Conservation (phyloP, 2,113 vertebrate genomes). For the Epinephelus moara region DNA sequence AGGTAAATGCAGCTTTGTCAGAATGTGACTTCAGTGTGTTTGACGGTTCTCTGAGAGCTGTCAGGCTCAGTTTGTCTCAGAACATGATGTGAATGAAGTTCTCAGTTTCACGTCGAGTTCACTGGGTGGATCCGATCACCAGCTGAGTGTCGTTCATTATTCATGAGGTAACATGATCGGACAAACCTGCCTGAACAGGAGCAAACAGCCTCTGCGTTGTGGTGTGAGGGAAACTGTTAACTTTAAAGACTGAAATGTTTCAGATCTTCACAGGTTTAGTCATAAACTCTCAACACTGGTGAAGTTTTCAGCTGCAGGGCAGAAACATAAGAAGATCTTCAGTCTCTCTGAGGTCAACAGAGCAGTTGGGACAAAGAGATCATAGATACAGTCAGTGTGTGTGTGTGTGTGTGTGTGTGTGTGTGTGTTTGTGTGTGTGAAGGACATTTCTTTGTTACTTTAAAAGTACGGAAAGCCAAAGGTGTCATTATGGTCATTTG, state of each 20-base stretch:
- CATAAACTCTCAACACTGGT: too few relatives aligned
- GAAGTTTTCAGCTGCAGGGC: not conserved
- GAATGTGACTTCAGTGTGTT: not conserved
- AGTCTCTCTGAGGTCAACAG: not conserved
- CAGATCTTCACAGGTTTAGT: not conserved
- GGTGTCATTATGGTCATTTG: not conserved
- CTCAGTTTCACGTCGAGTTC: constrained; percentile 45
- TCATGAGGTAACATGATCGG: constrained; percentile 75
- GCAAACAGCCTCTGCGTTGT: constrained; percentile 29
- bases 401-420: not conserved
- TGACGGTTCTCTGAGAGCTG: not conserved
- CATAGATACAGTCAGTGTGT: not conserved
- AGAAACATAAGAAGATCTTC: not conserved
- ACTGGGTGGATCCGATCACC: constrained; percentile 43
- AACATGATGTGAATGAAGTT: constrained; percentile 20
- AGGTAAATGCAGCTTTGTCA: not conserved
- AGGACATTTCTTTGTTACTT: not conserved
- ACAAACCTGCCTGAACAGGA: constrained; percentile 9
- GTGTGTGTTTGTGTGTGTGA: not conserved
- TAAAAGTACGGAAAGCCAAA: not conserved
- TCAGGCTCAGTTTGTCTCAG: constrained; percentile 7
- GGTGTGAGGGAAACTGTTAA: not conserved
- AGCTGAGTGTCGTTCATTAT: constrained; percentile 68
- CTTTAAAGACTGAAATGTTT: too few relatives aligned
- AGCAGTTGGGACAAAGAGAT: not conserved